Conservation (phyloP, 2,797 vertebrate species). For the Capromys pilorides region DNA sequence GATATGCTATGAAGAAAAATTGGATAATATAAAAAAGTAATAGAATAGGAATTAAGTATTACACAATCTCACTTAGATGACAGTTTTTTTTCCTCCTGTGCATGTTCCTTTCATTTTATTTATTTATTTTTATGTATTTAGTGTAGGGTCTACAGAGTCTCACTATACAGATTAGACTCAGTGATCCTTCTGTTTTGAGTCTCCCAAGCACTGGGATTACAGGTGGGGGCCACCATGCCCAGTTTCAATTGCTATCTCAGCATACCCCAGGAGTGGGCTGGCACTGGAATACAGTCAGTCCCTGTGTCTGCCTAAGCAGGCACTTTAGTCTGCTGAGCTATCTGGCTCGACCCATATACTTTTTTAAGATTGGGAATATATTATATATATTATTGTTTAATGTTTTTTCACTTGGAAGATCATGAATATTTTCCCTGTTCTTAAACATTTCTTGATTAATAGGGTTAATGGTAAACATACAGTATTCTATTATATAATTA, state of each 20-base stretch:
- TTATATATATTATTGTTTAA: background rate
- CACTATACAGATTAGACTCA: too few relatives aligned
- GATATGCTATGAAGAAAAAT: conserved; percentile 7
- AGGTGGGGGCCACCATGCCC: too few relatives aligned
- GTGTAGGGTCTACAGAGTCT: too few relatives aligned
- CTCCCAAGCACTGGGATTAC: too few relatives aligned
- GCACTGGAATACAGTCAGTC: too few relatives aligned
- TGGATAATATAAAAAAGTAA: background rate
- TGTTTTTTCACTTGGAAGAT: conserved; percentile 2
- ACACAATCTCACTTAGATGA: background rate
- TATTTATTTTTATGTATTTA: too few relatives aligned
- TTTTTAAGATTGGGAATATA: background rate
- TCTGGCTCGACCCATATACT: background rate
- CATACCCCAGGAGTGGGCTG: too few relatives aligned
- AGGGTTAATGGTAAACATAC: background rate
- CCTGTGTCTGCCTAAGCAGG: too few relatives aligned
- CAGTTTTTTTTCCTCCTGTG: background rate
- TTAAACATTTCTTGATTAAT: conserved; percentile 6
- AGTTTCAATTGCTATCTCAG: too few relatives aligned
- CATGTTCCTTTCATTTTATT: background rate
- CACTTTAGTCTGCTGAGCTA: too few relatives aligned
- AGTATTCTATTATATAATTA: background rate
- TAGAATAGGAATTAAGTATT: conserved; percentile 43
- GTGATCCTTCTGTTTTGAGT: too few relatives aligned
- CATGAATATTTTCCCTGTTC: background rate